Evolutionary conservation across 2,797 vertebrate genomes (phyloP).

Genomic region (Muscicapa comitata): DNA sequence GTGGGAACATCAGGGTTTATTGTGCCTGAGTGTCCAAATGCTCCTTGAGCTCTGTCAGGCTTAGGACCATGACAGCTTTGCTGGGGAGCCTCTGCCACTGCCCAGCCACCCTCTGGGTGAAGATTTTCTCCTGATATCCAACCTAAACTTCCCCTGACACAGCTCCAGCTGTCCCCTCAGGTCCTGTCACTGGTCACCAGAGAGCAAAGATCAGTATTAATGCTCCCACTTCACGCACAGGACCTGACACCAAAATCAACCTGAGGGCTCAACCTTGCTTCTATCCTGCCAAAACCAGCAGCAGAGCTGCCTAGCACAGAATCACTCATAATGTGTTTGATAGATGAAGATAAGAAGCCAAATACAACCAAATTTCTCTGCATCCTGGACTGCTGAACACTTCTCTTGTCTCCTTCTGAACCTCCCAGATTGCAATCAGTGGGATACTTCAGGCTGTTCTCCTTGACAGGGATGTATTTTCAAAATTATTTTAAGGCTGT

Average conservation of each 20-base stretch:
- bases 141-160: background rate
- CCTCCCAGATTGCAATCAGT: background rate
- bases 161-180: background rate
- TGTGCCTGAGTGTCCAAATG: background rate
- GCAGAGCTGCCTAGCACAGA: background rate
- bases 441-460: background rate
- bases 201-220: background rate
- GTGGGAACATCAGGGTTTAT: background rate
- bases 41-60: background rate
- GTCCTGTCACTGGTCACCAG: background rate
- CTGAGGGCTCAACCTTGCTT: background rate
- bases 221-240: background rate
- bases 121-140: background rate
- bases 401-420: background rate
- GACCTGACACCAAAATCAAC: background rate
- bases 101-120: background rate
- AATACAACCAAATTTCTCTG: background rate
- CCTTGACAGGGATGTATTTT: background rate
- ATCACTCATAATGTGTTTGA: background rate
- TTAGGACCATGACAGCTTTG: background rate
- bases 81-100: background rate
- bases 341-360: background rate
- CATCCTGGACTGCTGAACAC: background rate
- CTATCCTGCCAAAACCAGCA: background rate
- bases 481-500: background rate